These are phyloP conservation scores for Drosophila fulvimacula DNA, from an alignment of 2,888 invertebrate genomes.

Conservation along the genomic window DNA sequence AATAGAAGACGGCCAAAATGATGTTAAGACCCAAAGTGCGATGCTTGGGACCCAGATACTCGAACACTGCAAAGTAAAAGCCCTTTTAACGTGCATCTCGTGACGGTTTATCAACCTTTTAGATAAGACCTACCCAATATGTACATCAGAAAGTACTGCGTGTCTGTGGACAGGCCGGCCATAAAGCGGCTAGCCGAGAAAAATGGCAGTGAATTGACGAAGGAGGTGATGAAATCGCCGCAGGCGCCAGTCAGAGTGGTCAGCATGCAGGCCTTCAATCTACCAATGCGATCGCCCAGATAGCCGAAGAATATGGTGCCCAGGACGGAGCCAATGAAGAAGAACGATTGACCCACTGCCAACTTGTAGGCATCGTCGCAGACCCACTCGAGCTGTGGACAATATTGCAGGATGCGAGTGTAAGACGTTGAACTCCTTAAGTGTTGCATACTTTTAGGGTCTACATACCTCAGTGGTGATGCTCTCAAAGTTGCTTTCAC, in stretches of 20 bases:
- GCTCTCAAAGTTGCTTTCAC: conserved; percentile 86
- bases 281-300: conserved; percentile 86
- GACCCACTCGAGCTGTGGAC: conserved; percentile 86
- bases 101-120: no score
- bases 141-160: conserved; percentile 87
- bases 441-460: conserved; percentile 50
- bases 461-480: conserved; percentile 87
- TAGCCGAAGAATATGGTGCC: conserved; percentile 87
- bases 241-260: conserved; percentile 86
- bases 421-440: not conserved
- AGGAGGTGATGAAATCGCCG: conserved; percentile 86
- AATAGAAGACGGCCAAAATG: conserved; percentile 86
- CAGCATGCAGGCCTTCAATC: conserved; percentile 86
- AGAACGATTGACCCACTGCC: conserved; percentile 87
- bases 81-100: no score
- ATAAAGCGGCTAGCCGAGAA: conserved; percentile 86
- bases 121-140: conserved; percentile 85
- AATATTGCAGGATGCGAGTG: conserved; percentile 46
- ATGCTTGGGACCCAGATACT: conserved; percentile 86
- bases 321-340: conserved; percentile 87
- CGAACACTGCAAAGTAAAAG: conserved; percentile 85
- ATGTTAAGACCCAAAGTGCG: conserved; percentile 87
- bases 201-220: conserved; percentile 84
- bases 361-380: conserved; percentile 86
- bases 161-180: conserved; percentile 87